Evolutionary conservation across 2,113 vertebrate genomes (phyloP), one percentile per base, ranked within the genome.

Genomic region (Alexandromys fortis): DNA sequence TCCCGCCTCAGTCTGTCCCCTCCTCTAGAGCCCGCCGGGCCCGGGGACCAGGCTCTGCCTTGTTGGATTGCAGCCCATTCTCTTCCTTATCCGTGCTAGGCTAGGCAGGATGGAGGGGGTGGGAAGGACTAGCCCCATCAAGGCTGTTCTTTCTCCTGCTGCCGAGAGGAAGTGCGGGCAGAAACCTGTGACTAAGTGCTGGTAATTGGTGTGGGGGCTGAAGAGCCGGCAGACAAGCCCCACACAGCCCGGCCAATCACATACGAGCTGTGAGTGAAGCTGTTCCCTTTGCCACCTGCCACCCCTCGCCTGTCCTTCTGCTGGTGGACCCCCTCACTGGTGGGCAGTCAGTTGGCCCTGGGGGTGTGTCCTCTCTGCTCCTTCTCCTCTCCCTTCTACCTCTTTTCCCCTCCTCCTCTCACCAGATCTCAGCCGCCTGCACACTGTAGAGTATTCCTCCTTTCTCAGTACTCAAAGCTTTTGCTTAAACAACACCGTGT

Each of bases 161-260:
- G 92, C 22, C 0, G 10, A 35, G 52, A 24, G 17, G 28, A 67
- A 47, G 68, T n/a, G 0, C 49, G 4, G 47, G 77, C 38, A 73
- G 94, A 78, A 91, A 77, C 9, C 21, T 11, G 96, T 52, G 97
- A 87, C 91, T 75, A 73, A 90, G 92, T 10, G 79, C 55, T 16
- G 0, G 17, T 96, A 63, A 92, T n/a, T 65, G 92, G 88, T 61
- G 85, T 42, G 68, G 92, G 92, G 96, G 97, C 35, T 5, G 4
- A 35, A 0, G 75, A 58, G 90, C 91, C 75, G 92, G 38, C 92
- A 90, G 94, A 95, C 38, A 7, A 52, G 94, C 19, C 1, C 58
- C 5, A 13, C 22, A 7, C 73, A 26, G 42, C 26, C 33, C 8
- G 24, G 86, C 68, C 7, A 1, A 45, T 67, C 26, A 45, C 38